A percentile compares a stretch with the other conserved stretches of the same genome.
Conservation (phyloP, 2,888 invertebrate genomes). For the Amaurobius ferox region DNA sequence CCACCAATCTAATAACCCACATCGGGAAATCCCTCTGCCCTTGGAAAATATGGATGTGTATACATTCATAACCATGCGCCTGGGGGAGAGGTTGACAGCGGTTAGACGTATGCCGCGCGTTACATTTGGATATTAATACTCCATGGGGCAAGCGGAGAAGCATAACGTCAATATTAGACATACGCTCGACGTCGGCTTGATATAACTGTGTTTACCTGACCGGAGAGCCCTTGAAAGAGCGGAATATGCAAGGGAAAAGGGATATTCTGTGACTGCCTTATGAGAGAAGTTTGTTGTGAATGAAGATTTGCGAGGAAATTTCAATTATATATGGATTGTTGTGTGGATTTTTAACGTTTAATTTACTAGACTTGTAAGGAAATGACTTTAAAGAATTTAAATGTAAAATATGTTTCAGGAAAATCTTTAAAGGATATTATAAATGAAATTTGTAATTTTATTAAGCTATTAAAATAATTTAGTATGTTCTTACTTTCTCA, state of each 20-base stretch:
- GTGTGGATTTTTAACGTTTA: no score
- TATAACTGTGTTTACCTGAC: constrained; percentile 55
- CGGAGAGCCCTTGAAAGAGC: constrained; percentile 21
- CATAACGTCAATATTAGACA: constrained; percentile 68
- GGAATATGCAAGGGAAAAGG: neutral
- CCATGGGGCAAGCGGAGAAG: constrained; percentile 25
- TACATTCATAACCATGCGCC: constrained; percentile 23
- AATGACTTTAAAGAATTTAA: no score
- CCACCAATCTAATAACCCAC: constrained; percentile 50
- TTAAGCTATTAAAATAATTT: no score
- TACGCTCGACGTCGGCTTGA: constrained; percentile 48
- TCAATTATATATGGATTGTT: no score
- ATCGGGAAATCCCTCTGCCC: constrained; percentile 9
- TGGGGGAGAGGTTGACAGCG: constrained; percentile 20
- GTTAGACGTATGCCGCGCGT: constrained; percentile 28
- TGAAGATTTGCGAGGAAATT: neutral
- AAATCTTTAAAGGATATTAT: no score
- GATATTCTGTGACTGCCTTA: neutral
- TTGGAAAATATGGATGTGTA: constrained; percentile 13
- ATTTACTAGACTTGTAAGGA: no score
- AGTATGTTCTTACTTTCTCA: no score
- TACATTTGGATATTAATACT: constrained; percentile 61
- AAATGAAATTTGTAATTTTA: no score
- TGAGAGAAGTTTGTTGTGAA: neutral
- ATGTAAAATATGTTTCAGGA: no score